A percentile compares a stretch with the other conserved stretches of the same genome.
Evolutionary conservation across 1,140 invertebrate genomes (phyloP).

Genomic region (Helicoverpa armigera): DNA sequence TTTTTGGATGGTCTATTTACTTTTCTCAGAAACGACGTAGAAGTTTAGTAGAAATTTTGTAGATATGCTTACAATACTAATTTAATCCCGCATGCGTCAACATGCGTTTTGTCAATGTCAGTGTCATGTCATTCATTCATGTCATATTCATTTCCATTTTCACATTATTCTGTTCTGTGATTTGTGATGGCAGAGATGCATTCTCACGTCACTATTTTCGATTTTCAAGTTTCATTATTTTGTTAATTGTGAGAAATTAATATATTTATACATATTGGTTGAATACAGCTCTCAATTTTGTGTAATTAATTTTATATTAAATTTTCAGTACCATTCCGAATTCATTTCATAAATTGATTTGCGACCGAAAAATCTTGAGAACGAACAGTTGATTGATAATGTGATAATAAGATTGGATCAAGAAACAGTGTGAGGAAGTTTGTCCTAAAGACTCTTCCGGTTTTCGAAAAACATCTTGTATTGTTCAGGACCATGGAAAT

Average conservation of each 20-base stretch:
- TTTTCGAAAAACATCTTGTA: conserved; percentile 7
- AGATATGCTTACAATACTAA: too few relatives aligned
- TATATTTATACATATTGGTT: not conserved
- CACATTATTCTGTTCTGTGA: conserved; percentile 3
- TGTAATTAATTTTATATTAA: not conserved
- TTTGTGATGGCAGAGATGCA: conserved; percentile 15
- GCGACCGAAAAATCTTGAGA: not conserved
- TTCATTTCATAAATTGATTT: conserved; percentile 14
- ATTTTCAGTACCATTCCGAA: not conserved
- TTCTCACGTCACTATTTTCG: conserved; percentile 33
- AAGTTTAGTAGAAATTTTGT: too few relatives aligned
- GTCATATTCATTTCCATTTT: not conserved
- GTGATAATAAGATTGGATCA: conserved; percentile 22
- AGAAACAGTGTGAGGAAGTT: conserved; percentile 1
- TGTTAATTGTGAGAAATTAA: conserved; percentile 14
- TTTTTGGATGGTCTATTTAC: too few relatives aligned
- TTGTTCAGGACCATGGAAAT: conserved; percentile 56
- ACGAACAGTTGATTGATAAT: conserved; percentile 15
- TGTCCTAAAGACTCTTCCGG: conserved; percentile 15
- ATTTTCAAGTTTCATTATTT: conserved; percentile 21
- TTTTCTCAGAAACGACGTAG: too few relatives aligned
- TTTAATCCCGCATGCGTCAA: too few relatives aligned
- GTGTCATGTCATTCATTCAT: not conserved
- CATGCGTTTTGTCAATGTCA: not conserved
- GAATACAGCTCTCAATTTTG: not conserved